Evolutionary conservation across 2,888 invertebrate species (phyloP).

Genomic region (Hydraecia micacea): DNA sequence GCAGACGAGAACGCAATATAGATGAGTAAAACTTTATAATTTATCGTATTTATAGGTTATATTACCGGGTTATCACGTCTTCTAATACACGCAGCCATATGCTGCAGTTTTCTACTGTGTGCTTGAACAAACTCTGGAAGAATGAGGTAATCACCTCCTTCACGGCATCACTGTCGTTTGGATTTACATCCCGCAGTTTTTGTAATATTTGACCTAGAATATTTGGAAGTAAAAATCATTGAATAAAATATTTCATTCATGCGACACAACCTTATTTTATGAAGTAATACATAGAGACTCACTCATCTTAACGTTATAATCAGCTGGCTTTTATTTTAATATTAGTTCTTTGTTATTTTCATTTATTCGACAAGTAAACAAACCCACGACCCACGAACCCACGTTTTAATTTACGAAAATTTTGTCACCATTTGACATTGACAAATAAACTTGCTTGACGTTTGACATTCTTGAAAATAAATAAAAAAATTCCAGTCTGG

Average conservation of each 20-base stretch:
- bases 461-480: neutral
- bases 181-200: constrained; percentile 81
- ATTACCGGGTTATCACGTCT: constrained; percentile 82
- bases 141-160: constrained; percentile 80
- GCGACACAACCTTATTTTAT: neutral
- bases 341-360: constrained; percentile 16
- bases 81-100: constrained; percentile 79
- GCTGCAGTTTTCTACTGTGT: constrained; percentile 72
- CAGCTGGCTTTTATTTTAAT: constrained; percentile 17
- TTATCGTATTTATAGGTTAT: constrained; percentile 72
- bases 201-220: constrained; percentile 82
- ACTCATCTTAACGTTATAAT: constrained; percentile 66
- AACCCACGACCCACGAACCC: constrained; percentile 62
- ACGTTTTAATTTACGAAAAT: constrained; percentile 35
- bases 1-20: too few species aligned
- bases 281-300: constrained; percentile 44
- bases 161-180: constrained; percentile 82
- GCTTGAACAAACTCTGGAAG: constrained; percentile 79
- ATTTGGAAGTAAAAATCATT: constrained; percentile 5
- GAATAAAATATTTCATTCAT: neutral
- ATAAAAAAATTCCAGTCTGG: neutral
- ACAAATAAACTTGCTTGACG: constrained; percentile 5
- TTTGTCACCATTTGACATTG: neutral
- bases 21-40: neutral
- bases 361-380: constrained; percentile 62